These are phyloP conservation scores for Notodonta dromedarius DNA, from an alignment of 2,888 invertebrate species.

Conservation along the genomic window DNA sequence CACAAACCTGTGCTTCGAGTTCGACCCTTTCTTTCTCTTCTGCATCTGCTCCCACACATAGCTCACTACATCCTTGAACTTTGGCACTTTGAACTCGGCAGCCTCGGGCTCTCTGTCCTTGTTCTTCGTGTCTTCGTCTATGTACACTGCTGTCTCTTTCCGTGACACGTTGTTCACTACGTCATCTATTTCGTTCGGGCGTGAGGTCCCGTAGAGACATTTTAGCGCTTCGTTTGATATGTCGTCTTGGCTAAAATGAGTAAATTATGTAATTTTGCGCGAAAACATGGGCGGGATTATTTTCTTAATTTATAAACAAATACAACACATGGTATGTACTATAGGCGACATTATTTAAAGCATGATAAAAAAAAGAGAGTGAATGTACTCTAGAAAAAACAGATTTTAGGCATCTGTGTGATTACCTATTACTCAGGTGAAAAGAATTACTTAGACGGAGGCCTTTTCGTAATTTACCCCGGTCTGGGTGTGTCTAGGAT, in stretches of 20 bases:
- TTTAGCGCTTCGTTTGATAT: conserved; percentile 89
- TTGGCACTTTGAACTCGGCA: conserved; percentile 84
- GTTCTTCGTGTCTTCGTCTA: conserved; percentile 67
- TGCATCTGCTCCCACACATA: conserved; percentile 88
- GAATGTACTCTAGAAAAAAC: no score
- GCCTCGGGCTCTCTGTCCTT: conserved; percentile 57
- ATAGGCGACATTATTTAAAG: no score
- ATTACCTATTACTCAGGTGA: no score
- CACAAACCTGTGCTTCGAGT: conserved; percentile 83
- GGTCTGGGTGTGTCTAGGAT: no score
- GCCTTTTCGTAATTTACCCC: no score
- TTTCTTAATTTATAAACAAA: no score
- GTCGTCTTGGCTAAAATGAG: conserved; percentile 87
- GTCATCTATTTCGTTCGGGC: conserved; percentile 76
- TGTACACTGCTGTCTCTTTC: conserved; percentile 64
- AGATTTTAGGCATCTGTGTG: no score
- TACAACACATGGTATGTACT: no score
- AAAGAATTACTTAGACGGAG: no score
- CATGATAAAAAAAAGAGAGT: no score
- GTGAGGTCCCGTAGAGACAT: conserved; percentile 89
- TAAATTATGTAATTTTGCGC: no score
- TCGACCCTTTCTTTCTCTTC: conserved; percentile 83
- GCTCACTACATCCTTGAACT: conserved; percentile 88
- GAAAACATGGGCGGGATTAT: no score
- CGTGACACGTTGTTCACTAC: conserved; percentile 74